Conservation (phyloP, 2,888 invertebrate genomes). For the Sphecodes monilicornis region DNA sequence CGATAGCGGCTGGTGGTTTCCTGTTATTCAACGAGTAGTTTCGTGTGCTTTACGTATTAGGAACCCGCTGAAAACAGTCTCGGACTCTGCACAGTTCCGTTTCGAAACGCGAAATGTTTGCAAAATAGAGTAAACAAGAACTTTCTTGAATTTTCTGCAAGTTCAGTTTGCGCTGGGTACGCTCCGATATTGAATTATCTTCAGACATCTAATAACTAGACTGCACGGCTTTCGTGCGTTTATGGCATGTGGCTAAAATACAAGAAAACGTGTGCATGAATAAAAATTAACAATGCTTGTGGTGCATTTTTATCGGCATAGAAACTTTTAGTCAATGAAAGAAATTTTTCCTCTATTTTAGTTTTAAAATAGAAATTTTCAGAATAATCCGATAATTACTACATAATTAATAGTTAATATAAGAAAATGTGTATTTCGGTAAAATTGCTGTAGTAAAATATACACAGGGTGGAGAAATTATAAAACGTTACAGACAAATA, state of each 20-base stretch:
- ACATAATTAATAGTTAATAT: too few relatives aligned
- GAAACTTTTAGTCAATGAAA: too few relatives aligned
- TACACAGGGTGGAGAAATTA: too few relatives aligned
- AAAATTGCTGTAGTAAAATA: not conserved
- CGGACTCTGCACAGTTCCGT: not conserved
- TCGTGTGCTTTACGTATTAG: not conserved
- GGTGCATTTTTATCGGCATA: too few relatives aligned
- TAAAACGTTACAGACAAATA: too few relatives aligned
- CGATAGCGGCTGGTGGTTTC: not conserved
- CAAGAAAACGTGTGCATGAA: not conserved
- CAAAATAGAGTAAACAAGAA: not conserved
- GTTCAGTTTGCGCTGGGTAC: too few relatives aligned
- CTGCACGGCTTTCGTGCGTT: not conserved
- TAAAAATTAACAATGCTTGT: not conserved
- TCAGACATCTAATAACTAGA: not conserved
- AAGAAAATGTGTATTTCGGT: too few relatives aligned
- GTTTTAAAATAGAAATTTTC: too few relatives aligned
- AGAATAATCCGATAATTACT: too few relatives aligned
- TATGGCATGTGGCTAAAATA: not conserved
- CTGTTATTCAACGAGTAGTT: not conserved
- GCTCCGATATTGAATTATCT: not conserved
- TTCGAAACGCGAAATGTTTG: not conserved
- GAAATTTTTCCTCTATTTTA: too few relatives aligned
- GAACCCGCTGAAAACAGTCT: not conserved
- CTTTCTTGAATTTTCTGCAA: not conserved